Conservation (phyloP, 2,797 vertebrate species). For the Diplodus puntazzo region DNA sequence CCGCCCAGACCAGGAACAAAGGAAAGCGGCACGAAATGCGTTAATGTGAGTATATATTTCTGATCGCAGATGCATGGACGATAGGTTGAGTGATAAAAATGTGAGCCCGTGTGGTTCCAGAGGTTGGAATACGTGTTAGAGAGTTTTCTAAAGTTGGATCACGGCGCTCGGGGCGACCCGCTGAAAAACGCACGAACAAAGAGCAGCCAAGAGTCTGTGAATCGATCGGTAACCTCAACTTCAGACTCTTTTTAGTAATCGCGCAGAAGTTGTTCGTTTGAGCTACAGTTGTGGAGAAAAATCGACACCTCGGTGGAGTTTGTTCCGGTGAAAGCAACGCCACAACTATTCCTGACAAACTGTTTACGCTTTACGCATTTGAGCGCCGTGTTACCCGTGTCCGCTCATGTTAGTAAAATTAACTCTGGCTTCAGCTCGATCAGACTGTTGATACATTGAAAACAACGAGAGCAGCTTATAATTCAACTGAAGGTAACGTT, state of each 20-base stretch:
- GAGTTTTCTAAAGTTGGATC: not conserved
- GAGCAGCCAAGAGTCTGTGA: not conserved
- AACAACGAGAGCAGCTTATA: not conserved
- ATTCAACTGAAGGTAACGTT: not conserved
- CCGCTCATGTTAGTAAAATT: fast-evolving
- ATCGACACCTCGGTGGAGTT: not conserved
- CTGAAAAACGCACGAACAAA: slow-evolving; percentile 26
- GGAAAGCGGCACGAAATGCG: slow-evolving; percentile 26
- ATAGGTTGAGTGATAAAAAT: fast-evolving
- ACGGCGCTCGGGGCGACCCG: not conserved
- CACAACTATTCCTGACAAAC: not conserved
- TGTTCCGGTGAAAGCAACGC: not conserved
- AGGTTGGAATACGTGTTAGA: not conserved
- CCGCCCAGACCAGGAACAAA: slow-evolving; percentile 45
- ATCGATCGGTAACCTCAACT: not conserved
- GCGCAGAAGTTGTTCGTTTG: not conserved
- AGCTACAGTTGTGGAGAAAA: not conserved
- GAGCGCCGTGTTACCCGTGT: not conserved
- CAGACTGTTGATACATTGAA: not conserved
- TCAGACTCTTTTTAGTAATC: fast-evolving
- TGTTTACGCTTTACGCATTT: not conserved
- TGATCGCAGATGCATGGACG: not conserved
- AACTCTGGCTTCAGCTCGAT: not conserved
- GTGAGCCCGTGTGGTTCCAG: fast-evolving
- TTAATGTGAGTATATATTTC: slow-evolving; percentile 62